Conservation (phyloP, 2,797 vertebrate genomes). For the Pelobates cultripes region DNA sequence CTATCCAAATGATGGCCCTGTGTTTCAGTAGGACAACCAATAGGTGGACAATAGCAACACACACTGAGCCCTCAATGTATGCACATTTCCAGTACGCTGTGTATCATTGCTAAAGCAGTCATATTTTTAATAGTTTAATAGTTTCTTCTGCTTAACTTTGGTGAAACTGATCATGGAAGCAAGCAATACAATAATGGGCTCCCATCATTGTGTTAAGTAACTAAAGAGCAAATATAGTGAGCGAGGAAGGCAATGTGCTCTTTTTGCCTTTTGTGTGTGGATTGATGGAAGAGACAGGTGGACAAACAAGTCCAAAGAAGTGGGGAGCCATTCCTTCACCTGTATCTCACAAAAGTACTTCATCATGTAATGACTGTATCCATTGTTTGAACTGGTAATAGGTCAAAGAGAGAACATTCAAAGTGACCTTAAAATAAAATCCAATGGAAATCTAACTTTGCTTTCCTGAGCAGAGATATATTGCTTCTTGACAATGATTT, state of each 20-base stretch:
- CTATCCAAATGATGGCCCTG: too few relatives aligned
- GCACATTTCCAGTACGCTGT: too few relatives aligned
- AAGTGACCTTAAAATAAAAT: conserved; percentile 46
- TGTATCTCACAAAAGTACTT: conserved; percentile 19
- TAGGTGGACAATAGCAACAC: too few relatives aligned
- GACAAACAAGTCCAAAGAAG: conserved; percentile 43
- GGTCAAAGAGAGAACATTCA: conserved; percentile 39
- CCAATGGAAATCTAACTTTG: conserved; percentile 9
- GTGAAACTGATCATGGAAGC: conserved; percentile 14
- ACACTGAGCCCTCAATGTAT: too few relatives aligned
- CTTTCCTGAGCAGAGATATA: not conserved
- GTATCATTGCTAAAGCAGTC: too few relatives aligned
- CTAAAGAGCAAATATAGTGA: conserved; percentile 39
- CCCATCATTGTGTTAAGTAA: conserved; percentile 43
- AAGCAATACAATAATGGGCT: conserved; percentile 24
- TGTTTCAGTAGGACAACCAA: too few relatives aligned
- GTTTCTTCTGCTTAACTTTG: conserved; percentile 21
- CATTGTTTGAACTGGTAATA: conserved; percentile 41
- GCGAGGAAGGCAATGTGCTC: conserved; percentile 10
- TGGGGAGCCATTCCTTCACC: conserved; percentile 37
- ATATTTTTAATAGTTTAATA: conserved; percentile 8
- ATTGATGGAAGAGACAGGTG: conserved; percentile 56
- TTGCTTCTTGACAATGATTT: conserved; percentile 14
- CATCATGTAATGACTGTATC: conserved; percentile 25
- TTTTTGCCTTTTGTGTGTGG: conserved; percentile 45